Base-by-base conservation (phyloP, 2,113 vertebrate genomes). In the Athene noctua region DNA sequence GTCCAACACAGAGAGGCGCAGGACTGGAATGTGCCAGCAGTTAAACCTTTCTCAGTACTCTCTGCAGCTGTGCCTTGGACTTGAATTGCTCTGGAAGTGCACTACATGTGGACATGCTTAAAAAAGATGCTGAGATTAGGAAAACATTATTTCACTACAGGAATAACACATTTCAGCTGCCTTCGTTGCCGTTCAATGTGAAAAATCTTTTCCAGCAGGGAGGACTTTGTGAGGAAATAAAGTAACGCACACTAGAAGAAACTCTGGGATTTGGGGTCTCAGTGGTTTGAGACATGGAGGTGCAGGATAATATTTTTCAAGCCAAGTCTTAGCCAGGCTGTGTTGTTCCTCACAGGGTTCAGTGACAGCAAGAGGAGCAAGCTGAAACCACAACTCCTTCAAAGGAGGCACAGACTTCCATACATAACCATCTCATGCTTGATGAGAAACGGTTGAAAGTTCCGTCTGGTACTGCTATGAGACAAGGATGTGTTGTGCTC, bases 71-170 rank as follows among this genome's bases (percentile, higher is more conserved):
- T 51, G 83, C 84, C 88, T 94, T 95, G 94, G 92, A 92, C 82
- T 68, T 7, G 71, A 49, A 54, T 61, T n/a, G 75, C 55, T 74
- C 92, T 97, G 91, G 84, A 96, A 96, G 86, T 25, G 42, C 19
- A 6, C 66, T 90, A 26, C 91, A 97, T 97, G 95, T 92, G 94
- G 82, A 96, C 91, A 92, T 54, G 87, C 90, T 95, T 96, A 86
- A 75, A 93, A 88, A 93, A 96, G 96, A 97, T 96, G 78, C 96
- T 68, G 96, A 97, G 91, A 97, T 96, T 96, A 96, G 96, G 95
- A 95, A 97, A 97, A 95, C 85, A 92, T 95, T 80, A 94, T 96
- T 97, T 96, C 95, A 84, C 80, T 81, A 18, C 80, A 85, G 91
- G 74, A 97, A 77, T 77, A 97, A 96, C 80, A 82, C 92, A 94